Percentiles rank a stretch among this genome's conserved stretches.
Evolutionary conservation across 2,113 vertebrate genomes (phyloP).

Genomic region (Morone saxatilis): DNA sequence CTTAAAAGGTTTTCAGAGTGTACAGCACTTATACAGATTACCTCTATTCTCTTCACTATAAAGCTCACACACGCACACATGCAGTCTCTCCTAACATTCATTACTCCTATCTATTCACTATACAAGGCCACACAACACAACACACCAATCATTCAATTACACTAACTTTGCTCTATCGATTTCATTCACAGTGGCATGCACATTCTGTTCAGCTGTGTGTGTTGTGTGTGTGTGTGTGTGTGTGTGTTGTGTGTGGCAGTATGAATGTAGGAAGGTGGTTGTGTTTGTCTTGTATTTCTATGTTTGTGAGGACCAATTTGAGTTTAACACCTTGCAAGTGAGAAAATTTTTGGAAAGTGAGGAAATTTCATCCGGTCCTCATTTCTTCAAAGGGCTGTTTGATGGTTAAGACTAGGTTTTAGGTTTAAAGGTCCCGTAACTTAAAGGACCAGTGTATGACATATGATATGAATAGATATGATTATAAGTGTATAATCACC

Average conservation of each 20-base stretch:
- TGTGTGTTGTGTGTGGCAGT: background rate
- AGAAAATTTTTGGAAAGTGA: background rate
- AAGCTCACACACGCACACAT: constrained; percentile 46
- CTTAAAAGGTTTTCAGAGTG: constrained; percentile 81
- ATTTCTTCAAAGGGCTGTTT: background rate
- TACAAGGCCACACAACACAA: constrained; percentile 26
- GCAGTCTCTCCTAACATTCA: constrained; percentile 70
- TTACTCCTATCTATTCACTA: constrained; percentile 74
- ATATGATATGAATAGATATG: too few relatives aligned
- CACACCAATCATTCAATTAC: constrained; percentile 74
- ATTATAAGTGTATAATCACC: too few relatives aligned
- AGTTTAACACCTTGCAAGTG: constrained; percentile 1
- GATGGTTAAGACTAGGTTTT: background rate
- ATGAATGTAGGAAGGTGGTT: constrained; percentile 40
- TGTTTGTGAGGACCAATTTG: constrained; percentile 20
- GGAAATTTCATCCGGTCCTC: background rate
- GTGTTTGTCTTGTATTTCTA: constrained; percentile 4
- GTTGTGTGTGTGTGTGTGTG: constrained; percentile 21
- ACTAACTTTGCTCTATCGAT: constrained; percentile 78
- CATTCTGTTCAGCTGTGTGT: constrained; percentile 25
- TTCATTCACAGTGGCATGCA: constrained; percentile 54
- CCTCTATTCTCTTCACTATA: constrained; percentile 74
- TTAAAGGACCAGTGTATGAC: too few relatives aligned
- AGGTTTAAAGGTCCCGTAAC: background rate
- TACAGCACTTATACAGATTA: constrained; percentile 84